Percentiles rank a stretch among this genome's conserved stretches.
Conservation (phyloP, 2,113 vertebrate species). For the Coturnix japonica region DNA sequence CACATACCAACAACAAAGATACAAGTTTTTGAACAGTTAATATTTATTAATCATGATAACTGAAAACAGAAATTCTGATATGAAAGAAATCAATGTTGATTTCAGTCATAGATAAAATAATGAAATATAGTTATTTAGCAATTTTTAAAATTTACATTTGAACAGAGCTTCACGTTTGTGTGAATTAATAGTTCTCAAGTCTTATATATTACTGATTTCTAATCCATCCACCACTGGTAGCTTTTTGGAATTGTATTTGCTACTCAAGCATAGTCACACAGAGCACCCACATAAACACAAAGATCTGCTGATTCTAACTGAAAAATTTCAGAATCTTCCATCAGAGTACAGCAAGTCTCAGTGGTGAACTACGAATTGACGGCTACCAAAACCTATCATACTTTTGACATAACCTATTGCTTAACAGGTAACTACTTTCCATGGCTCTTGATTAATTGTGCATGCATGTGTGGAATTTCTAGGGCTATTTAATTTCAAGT, state of each 20-base stretch:
- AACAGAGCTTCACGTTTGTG: neutral
- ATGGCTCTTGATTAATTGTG: neutral
- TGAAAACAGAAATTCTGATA: neutral
- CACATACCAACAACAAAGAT: neutral
- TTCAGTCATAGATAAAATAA: neutral
- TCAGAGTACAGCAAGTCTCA: neutral
- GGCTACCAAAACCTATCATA: neutral
- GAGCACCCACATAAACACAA: neutral
- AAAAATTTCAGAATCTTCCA: neutral
- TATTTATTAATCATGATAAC: neutral
- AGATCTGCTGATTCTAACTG: neutral
- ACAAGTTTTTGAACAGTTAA: neutral
- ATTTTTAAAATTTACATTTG: neutral
- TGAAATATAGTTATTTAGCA: neutral
- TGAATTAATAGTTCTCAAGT: neutral
- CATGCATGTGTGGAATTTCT: accelerated
- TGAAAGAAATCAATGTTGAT: neutral
- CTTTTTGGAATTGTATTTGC: neutral
- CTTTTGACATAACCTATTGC: neutral
- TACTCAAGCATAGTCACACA: neutral
- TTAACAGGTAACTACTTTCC: neutral
- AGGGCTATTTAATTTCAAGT: neutral
- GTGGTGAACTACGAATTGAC: neutral
- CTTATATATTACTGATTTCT: neutral
- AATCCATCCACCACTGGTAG: neutral